Conservation (phyloP, 1,140 invertebrate species). For the Drosophila albomicans region DNA sequence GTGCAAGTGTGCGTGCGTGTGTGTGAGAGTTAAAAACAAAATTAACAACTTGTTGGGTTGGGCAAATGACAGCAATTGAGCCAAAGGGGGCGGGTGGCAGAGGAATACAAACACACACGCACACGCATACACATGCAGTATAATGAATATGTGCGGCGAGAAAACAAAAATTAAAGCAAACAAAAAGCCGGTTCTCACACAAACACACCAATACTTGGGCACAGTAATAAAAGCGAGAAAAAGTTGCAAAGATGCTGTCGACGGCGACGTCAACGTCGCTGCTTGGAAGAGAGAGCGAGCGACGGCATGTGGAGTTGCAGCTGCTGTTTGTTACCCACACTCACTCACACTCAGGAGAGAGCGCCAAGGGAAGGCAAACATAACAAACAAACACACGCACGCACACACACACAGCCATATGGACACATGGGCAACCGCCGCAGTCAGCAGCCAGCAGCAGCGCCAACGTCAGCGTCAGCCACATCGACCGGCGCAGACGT, state of each 20-base stretch:
- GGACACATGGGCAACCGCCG: constrained; percentile 9
- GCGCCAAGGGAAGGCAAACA: constrained; percentile 33
- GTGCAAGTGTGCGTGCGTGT: constrained; percentile 3
- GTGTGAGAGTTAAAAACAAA: constrained; percentile 53
- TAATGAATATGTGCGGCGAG: constrained; percentile 45
- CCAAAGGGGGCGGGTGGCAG: not conserved
- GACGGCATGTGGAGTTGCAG: constrained; percentile 22
- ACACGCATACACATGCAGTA: constrained; percentile 10
- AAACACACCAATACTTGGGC: constrained; percentile 3
- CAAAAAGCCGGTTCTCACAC: constrained; percentile 74
- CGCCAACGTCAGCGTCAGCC: constrained; percentile 34
- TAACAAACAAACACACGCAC: constrained; percentile 39
- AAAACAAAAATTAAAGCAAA: constrained; percentile 70
- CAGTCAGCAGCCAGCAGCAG: constrained; percentile 28
- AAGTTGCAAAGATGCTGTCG: constrained; percentile 50
- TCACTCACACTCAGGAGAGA: constrained; percentile 9
- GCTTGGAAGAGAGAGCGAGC: constrained; percentile 15
- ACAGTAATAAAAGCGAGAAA: constrained; percentile 34
- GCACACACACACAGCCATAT: constrained; percentile 2
- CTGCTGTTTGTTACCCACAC: constrained; percentile 21
- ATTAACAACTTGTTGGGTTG: constrained; percentile 49
- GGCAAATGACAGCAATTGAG: constrained; percentile 9
- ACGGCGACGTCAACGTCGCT: constrained; percentile 27
- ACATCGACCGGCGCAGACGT: constrained; percentile 62
- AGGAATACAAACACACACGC: not conserved